Evolutionary conservation across 1,140 invertebrate genomes (phyloP).

Genomic region (Macrosteles quadrilineatus): DNA sequence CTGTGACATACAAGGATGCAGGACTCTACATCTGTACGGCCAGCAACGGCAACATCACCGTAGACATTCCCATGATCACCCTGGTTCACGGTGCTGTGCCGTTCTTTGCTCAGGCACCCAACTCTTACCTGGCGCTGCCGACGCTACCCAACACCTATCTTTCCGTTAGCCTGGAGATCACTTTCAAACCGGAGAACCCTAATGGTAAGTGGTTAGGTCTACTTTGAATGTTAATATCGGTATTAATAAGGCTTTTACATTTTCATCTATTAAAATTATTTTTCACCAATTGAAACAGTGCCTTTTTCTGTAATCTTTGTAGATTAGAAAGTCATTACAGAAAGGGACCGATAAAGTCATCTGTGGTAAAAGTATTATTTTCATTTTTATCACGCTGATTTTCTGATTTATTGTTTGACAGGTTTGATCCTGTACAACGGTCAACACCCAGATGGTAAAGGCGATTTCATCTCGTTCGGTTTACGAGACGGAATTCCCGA

Average conservation of each 20-base stretch:
- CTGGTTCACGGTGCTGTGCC: conserved; percentile 84
- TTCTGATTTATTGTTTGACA: no score
- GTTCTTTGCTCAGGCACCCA: conserved; percentile 72
- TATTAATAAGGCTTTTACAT: no score
- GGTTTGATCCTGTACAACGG: conserved; percentile 89
- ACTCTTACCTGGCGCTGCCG: conserved; percentile 73
- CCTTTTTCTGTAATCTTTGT: no score
- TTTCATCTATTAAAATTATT: no score
- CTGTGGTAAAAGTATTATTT: no score
- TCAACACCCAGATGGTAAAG: conserved; percentile 57
- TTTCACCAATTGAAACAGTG: no score
- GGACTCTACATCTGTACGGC: conserved; percentile 87
- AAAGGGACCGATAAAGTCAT: no score
- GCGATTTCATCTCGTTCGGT: conserved; percentile 83
- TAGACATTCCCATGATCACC: conserved; percentile 68
- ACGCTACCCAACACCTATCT: conserved; percentile 75
- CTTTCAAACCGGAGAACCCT: conserved; percentile 78
- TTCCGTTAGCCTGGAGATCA: conserved; percentile 84
- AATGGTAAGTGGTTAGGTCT: conserved; percentile 70
- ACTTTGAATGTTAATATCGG: no score
- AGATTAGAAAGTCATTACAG: no score
- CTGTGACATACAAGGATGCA: conserved; percentile 72
- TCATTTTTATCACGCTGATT: no score
- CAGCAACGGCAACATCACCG: conserved; percentile 55
- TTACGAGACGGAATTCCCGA: conserved; percentile 75